Percentiles rank a stretch among this genome's conserved stretches.
Conservation (phyloP, 2,797 vertebrate genomes). For the Cossypha caffra region DNA sequence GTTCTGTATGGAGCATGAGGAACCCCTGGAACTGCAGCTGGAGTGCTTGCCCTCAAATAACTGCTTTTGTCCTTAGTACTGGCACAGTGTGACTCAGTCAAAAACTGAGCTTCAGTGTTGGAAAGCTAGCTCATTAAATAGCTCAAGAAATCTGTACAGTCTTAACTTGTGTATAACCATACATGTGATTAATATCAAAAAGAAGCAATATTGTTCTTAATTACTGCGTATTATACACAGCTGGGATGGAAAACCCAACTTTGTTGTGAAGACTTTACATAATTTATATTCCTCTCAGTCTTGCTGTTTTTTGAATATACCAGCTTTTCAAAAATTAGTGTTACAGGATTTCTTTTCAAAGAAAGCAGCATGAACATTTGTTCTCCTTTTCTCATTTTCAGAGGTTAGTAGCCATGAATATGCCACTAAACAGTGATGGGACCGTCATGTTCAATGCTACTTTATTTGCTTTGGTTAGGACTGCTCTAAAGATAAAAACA, state of each 20-base stretch:
- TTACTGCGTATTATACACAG: not conserved
- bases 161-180: not conserved
- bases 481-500: slow-evolving; percentile 98
- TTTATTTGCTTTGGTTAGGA: slow-evolving; percentile 96
- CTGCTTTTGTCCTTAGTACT: not conserved
- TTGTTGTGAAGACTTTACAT: not conserved
- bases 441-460: slow-evolving; percentile 99
- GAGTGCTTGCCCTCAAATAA: not conserved
- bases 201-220: not conserved
- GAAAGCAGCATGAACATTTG: not conserved
- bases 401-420: slow-evolving; percentile 99
- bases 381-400: slow-evolving; percentile 71
- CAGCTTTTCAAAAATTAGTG: not conserved
- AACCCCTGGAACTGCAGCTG: not conserved
- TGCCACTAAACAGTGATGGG: slow-evolving; percentile 96
- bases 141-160: not conserved
- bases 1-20: not conserved
- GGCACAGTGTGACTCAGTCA: not conserved
- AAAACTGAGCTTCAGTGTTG: not conserved
- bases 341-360: not conserved
- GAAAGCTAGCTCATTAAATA: not conserved
- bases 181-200: not conserved
- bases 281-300: not conserved
- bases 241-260: not conserved
- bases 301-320: not conserved